Evolutionary conservation across 1,140 invertebrate genomes (phyloP).

Genomic region (Drosophila pseudoananassae): DNA sequence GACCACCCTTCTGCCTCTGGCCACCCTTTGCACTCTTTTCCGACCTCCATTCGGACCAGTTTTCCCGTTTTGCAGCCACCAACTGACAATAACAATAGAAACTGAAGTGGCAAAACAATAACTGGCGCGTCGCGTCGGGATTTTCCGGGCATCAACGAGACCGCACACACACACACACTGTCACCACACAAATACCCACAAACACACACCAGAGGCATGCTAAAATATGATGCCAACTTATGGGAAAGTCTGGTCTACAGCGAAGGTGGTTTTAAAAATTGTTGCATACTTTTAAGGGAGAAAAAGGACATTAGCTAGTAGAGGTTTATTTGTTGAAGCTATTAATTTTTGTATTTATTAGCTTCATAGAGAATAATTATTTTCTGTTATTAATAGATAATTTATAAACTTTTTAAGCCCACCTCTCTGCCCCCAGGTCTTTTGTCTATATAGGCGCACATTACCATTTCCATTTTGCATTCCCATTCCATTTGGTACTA

Average conservation of each 20-base stretch:
- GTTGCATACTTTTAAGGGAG: neutral
- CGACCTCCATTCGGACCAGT: slow-evolving; percentile 1
- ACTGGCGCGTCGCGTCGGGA: slow-evolving; percentile 69
- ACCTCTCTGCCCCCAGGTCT: slow-evolving; percentile 23
- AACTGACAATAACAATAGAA: slow-evolving; percentile 80
- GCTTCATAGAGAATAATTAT: no score
- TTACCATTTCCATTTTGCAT: slow-evolving; percentile 63
- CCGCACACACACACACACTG: slow-evolving; percentile 25
- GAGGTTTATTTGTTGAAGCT: no score
- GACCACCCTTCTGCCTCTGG: neutral
- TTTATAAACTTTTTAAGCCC: slow-evolving; percentile 9
- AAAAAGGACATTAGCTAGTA: neutral
- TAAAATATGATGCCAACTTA: slow-evolving; percentile 57
- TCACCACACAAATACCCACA: slow-evolving; percentile 22
- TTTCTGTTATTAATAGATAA: no score
- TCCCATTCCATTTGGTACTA: slow-evolving; percentile 22
- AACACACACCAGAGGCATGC: slow-evolving; percentile 14
- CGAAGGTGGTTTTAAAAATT: slow-evolving; percentile 34
- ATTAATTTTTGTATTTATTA: no score
- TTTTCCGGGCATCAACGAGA: slow-evolving; percentile 72
- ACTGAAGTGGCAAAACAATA: slow-evolving; percentile 81
- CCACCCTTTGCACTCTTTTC: neutral
- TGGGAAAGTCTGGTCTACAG: slow-evolving; percentile 18
- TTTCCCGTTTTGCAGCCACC: slow-evolving; percentile 14
- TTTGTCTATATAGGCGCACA: slow-evolving; percentile 61